Percentiles rank a stretch among this genome's conserved stretches.
These are phyloP conservation scores for Chrysochloris asiatica DNA, from an alignment of 2,113 vertebrate species.

Conservation along the genomic window DNA sequence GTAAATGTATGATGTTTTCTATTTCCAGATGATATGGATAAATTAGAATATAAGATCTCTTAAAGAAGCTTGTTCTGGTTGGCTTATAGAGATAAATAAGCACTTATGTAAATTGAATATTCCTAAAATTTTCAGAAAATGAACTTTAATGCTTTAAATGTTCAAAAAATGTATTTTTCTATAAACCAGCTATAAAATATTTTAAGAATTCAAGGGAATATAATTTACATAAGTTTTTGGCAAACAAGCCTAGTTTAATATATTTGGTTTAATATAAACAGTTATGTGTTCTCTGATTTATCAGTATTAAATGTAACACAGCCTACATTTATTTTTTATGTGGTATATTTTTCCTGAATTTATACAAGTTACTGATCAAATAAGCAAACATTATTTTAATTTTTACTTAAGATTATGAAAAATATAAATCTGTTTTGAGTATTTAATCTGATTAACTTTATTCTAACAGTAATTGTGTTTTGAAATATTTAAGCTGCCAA, in stretches of 20 bases:
- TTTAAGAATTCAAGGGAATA: slow-evolving; percentile 23
- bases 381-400: slow-evolving; percentile 6
- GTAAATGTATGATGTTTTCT: slow-evolving; percentile 24
- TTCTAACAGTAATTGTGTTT: neutral
- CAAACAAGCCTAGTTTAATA: slow-evolving; percentile 50
- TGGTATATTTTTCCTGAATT: neutral
- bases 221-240: slow-evolving; percentile 1
- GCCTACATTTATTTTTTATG: slow-evolving; percentile 29
- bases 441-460: slow-evolving; percentile 42
- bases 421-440: slow-evolving; percentile 43
- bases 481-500: neutral
- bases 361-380: slow-evolving; percentile 22
- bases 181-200: slow-evolving; percentile 20
- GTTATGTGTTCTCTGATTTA: slow-evolving; percentile 1
- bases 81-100: slow-evolving; percentile 43
- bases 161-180: slow-evolving; percentile 3
- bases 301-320: slow-evolving; percentile 39
- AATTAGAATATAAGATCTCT: slow-evolving; percentile 17
- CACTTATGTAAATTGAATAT: neutral
- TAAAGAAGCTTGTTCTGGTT: neutral
- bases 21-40: slow-evolving; percentile 4
- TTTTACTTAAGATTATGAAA: slow-evolving; percentile 35
- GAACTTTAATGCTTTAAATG: slow-evolving; percentile 34
- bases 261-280: slow-evolving; percentile 47
- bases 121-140: slow-evolving; percentile 38